Evolutionary conservation across 2,888 invertebrate species (phyloP).

Genomic region (Morinoia aosen): DNA sequence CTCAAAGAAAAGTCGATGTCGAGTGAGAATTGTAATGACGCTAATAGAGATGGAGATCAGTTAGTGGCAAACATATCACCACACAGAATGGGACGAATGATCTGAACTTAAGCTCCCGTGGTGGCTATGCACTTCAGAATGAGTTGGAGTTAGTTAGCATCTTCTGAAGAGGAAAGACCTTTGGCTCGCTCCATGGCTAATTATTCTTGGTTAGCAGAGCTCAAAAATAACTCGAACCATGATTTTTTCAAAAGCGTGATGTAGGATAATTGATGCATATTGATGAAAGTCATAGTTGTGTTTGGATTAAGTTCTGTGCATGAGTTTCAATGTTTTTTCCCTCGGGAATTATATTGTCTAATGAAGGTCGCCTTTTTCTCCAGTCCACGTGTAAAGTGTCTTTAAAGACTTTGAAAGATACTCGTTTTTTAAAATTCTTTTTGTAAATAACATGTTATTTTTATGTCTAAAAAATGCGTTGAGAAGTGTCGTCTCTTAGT

Average conservation of each 20-base stretch:
- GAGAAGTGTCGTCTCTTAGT: not conserved
- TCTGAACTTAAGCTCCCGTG: not conserved
- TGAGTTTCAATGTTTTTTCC: too few relatives aligned
- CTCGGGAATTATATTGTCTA: too few relatives aligned
- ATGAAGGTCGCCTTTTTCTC: not conserved
- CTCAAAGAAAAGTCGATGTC: constrained; percentile 43
- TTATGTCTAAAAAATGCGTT: not conserved
- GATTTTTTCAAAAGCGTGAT: not conserved
- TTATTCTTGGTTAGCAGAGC: not conserved
- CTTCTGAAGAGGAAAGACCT: not conserved
- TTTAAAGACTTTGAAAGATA: not conserved
- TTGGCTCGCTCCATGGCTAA: not conserved
- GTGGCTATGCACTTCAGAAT: constrained; percentile 6
- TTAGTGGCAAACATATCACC: constrained; percentile 31
- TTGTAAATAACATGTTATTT: not conserved
- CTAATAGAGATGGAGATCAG: constrained; percentile 50
- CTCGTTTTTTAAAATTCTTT: not conserved
- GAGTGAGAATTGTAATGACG: constrained; percentile 46
- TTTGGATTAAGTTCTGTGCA: too few relatives aligned
- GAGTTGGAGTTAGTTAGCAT: not conserved
- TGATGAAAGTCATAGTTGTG: too few relatives aligned
- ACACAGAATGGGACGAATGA: constrained; percentile 1
- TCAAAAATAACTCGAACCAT: not conserved
- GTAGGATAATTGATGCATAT: not conserved
- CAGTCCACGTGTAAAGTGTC: not conserved